Base-by-base conservation (phyloP, 35 echinoderm and acorn worm genomes). In the Chiridota heheva region DNA sequence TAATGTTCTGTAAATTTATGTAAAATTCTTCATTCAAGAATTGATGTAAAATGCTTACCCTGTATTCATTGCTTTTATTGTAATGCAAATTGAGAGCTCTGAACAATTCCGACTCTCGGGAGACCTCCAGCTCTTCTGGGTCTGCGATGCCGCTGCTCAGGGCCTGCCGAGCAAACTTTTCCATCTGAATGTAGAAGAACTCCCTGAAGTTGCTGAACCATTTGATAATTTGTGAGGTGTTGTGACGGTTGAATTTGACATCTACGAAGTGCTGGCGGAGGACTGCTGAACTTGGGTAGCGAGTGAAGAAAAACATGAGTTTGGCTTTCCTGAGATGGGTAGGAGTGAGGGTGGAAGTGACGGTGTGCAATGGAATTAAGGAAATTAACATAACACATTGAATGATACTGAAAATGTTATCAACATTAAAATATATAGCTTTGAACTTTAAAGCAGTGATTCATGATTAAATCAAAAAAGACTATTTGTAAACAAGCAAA, bases 131-230 rank as follows among this genome's bases (percentile, higher is more conserved):
- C 15, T 73, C 42, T 15, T 98, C 95, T 0, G 67, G 37, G 26
- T 75, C 76, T 34, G 84, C 71, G 0, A 98, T 76, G 3, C 81
- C 81, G 29, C 90, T 81, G 69, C 89, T 92, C 49, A 89, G 47
- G 6, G 80, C 71, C 81, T 98, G 95, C 1, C 95, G 84, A 27
- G 95, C 80, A 68, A 98, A 98, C 74, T 98, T 98, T 81, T 98
- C 95, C 95, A 98, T 98, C 89, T 98, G 95, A 28, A 98, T 98
- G 81, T 98, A 98, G 81, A 91, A 98, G 85, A 98, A 98, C 66
- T 98, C 95, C 3, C 95, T 73, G 89, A 98, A 98, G 85, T 98
- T 98, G 64, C 95, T 98, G 85, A 98, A 98, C 95, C 95, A 98
- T 61, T 98, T 98, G 67, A 98, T 98, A 80, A 98, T 91, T 81